Percentiles rank a stretch among this genome's conserved stretches.
Evolutionary conservation across 2,113 vertebrate species (phyloP).

Genomic region (Galeopterus variegatus): DNA sequence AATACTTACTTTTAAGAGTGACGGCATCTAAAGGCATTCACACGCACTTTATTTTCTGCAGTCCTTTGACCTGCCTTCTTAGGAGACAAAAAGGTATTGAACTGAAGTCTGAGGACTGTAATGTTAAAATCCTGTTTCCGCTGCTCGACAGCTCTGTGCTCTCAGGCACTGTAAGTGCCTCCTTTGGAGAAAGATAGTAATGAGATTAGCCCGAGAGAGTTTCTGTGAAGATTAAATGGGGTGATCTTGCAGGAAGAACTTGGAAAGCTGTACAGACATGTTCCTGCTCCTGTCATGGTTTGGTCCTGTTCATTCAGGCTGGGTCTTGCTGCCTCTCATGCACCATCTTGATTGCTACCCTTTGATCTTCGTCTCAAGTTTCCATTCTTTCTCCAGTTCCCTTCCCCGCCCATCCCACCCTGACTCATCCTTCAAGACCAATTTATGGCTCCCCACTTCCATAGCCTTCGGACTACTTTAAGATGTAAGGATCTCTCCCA

Average conservation of each 20-base stretch:
- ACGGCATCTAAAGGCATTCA: background rate
- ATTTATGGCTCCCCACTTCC: background rate
- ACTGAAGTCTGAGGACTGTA: background rate
- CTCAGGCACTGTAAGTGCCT: background rate
- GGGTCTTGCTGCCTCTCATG: background rate
- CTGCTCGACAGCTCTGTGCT: background rate
- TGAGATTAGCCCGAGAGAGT: background rate
- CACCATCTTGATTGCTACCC: accelerated
- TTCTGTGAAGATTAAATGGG: background rate
- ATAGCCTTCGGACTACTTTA: background rate
- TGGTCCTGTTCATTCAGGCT: background rate
- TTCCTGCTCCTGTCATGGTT: too few relatives aligned
- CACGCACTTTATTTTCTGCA: background rate
- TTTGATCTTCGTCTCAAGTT: background rate
- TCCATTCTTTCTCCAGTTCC: background rate
- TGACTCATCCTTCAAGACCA: background rate
- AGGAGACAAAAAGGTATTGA: background rate
- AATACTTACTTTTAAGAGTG: background rate
- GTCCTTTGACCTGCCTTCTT: background rate
- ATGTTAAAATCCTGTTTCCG: background rate
- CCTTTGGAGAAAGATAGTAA: background rate
- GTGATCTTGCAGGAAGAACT: background rate
- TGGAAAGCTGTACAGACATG: background rate
- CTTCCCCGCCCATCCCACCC: background rate
- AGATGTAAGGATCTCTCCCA: background rate